These are phyloP conservation scores for Ranitomeya imitator DNA, from an alignment of 2,113 vertebrate genomes.

Conservation along the genomic window DNA sequence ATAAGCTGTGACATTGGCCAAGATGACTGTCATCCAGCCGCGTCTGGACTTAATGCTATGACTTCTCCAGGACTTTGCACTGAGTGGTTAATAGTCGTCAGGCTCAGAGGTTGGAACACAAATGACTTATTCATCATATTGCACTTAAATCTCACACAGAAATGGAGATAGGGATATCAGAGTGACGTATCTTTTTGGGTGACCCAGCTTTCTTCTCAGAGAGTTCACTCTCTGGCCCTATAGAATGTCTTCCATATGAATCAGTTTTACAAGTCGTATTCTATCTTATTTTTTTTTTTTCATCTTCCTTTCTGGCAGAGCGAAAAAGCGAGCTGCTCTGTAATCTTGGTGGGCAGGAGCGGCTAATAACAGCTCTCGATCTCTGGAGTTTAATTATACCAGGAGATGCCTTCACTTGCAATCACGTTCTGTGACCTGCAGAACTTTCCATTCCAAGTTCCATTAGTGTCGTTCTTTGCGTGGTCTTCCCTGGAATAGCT, in stretches of 20 bases:
- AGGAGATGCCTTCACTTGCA: constrained; percentile 31
- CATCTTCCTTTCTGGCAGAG: neutral
- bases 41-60: neutral
- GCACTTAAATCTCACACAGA: neutral
- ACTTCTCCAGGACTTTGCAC: neutral
- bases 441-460: constrained; percentile 10
- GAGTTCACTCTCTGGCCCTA: neutral
- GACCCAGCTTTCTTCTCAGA: neutral
- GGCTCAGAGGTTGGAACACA: neutral
- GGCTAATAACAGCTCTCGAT: constrained; percentile 49
- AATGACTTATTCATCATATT: neutral
- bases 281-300: neutral
- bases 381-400: constrained; percentile 49
- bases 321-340: neutral
- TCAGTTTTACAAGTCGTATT: neutral
- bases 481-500: constrained; percentile 16
- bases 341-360: constrained; percentile 19
- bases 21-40: neutral
- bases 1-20: too few species aligned
- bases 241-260: neutral
- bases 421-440: constrained; percentile 10
- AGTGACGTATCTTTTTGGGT: neutral
- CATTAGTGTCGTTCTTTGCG: neutral
- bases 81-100: neutral
- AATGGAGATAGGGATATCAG: neutral